These are phyloP conservation scores for Poecilia wingei DNA, from an alignment of 2,797 vertebrate genomes.

Conservation along the genomic window DNA sequence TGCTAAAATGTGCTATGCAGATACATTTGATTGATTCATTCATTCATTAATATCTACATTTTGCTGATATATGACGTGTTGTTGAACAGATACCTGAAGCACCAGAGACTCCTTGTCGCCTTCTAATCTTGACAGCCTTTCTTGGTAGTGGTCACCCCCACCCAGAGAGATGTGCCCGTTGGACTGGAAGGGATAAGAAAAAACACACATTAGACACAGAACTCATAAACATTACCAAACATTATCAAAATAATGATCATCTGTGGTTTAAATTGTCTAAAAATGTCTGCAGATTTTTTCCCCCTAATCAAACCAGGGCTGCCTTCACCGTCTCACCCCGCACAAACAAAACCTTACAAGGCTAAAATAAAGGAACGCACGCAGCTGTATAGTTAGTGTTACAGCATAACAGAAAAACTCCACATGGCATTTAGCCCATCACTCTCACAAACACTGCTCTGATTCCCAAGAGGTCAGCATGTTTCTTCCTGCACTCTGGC, in stretches of 20 bases:
- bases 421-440: constrained; percentile 64
- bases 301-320: constrained; percentile 11
- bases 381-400: constrained; percentile 52
- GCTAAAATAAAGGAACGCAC: constrained; percentile 40
- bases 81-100: constrained; percentile 84
- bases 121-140: constrained; percentile 91
- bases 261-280: constrained; percentile 3
- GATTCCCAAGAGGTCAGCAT: constrained; percentile 43
- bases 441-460: constrained; percentile 38
- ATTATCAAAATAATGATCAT: background rate
- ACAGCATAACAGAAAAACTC: constrained; percentile 68
- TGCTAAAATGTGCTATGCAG: too few relatives aligned
- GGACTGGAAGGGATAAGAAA: constrained; percentile 77
- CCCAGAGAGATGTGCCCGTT: constrained; percentile 91
- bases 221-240: background rate
- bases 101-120: constrained; percentile 97
- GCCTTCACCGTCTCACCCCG: constrained; percentile 19
- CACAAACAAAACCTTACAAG: constrained; percentile 73
- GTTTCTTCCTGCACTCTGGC: constrained; percentile 38
- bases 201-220: constrained; percentile 1
- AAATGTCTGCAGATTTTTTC: constrained; percentile 5
- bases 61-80: background rate
- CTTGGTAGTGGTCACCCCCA: constrained; percentile 93
- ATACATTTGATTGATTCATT: too few relatives aligned
- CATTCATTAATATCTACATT: background rate